Evolutionary conservation across 2,888 invertebrate species (phyloP).

Genomic region (Hipparchia semele): DNA sequence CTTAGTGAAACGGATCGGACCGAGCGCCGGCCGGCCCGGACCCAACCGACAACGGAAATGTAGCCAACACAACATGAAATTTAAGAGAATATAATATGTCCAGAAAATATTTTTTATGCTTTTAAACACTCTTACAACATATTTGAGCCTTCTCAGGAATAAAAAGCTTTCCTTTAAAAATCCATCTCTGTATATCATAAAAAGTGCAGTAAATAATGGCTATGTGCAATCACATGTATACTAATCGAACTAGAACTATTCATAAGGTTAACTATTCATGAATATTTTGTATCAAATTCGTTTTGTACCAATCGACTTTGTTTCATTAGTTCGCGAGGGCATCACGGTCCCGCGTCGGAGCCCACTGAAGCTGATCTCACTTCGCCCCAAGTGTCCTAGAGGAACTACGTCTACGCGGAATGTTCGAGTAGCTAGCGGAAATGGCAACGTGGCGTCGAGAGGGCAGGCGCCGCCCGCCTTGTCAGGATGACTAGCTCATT

Average conservation of each 20-base stretch:
- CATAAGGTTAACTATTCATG: conserved; percentile 50
- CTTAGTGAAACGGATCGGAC: conserved; percentile 40
- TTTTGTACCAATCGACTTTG: conserved; percentile 71
- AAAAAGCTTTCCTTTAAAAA: conserved; percentile 29
- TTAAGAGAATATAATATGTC: neutral
- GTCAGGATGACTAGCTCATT: conserved; percentile 76
- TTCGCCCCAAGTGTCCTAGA: conserved; percentile 49
- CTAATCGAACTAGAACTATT: conserved; percentile 62
- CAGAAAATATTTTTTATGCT: conserved; percentile 5
- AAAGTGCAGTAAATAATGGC: conserved; percentile 47
- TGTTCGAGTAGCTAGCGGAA: conserved; percentile 61
- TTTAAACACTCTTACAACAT: conserved; percentile 25
- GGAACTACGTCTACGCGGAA: conserved; percentile 55
- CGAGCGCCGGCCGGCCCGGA: conserved; percentile 31
- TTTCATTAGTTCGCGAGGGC: conserved; percentile 48
- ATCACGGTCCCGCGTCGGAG: conserved; percentile 30
- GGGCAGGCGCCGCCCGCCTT: conserved; percentile 44
- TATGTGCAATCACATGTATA: conserved; percentile 70
- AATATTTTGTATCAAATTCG: conserved; percentile 65
- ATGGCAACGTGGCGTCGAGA: conserved; percentile 69
- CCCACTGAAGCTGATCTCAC: conserved; percentile 33
- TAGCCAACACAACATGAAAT: conserved; percentile 7
- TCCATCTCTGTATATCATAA: conserved; percentile 30
- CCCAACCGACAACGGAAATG: conserved; percentile 20
- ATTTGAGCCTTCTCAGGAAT: conserved; percentile 38